phyloP scores from a whole-genome alignment of 2,888 invertebrate genomes.

The Aspidiotus destructor region DNA sequence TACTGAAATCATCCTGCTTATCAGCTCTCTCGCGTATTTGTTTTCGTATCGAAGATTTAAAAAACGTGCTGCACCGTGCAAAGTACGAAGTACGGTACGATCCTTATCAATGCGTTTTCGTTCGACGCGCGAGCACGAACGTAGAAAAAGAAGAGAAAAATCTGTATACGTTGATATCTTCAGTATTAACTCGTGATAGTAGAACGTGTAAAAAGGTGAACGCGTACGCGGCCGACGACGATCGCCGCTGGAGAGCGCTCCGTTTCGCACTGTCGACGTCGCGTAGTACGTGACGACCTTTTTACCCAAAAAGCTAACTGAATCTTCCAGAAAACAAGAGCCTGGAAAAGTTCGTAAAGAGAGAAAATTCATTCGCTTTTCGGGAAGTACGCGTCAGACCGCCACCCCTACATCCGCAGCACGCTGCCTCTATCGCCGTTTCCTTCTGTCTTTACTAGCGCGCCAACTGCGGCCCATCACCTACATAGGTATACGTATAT shows the following conservation, averaged over 20 bases:
- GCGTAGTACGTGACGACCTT: constrained; percentile 7
- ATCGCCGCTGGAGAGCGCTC: constrained; percentile 25
- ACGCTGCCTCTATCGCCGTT: constrained; percentile 1
- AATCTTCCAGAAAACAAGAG: constrained; percentile 31
- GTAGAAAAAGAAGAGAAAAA: neutral
- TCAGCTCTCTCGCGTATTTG: too few relatives aligned
- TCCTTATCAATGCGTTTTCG: constrained; percentile 24
- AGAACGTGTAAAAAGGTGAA: neutral
- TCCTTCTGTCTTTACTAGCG: constrained; percentile 1
- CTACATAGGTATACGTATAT: too few relatives aligned
- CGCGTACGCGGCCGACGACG: constrained; percentile 21
- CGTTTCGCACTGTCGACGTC: constrained; percentile 18
- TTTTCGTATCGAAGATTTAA: too few relatives aligned
- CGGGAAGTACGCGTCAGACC: neutral
- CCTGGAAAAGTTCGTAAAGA: constrained; percentile 15
- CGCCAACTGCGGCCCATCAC: neutral
- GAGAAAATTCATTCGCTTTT: neutral
- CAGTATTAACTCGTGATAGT: too few relatives aligned
- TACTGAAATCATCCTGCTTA: too few relatives aligned
- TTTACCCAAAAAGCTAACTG: constrained; percentile 14
- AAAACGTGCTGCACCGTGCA: too few relatives aligned
- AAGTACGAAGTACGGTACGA: neutral
- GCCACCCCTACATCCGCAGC: constrained; percentile 1
- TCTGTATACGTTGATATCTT: neutral
- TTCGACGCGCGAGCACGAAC: constrained; percentile 3